Base-by-base conservation (phyloP, 1,140 invertebrate genomes). In the Drosophila varians region DNA sequence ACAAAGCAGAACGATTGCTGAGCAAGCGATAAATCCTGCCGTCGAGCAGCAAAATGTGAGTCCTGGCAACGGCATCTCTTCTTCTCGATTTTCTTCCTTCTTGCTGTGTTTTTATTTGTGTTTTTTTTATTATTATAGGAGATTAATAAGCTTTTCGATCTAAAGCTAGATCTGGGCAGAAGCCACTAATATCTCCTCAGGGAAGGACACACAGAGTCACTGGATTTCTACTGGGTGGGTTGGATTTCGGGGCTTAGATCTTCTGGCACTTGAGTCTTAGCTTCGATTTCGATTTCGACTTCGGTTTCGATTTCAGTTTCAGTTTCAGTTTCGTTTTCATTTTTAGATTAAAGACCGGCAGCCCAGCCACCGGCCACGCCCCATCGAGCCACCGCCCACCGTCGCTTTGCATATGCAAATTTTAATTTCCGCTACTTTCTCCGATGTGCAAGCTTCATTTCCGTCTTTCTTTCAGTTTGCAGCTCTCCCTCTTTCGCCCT, bases 1-100 rank as follows among this genome's bases (percentile, higher is more conserved):
- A 78, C 89, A 90, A 70, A 90, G 89, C 89, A 90, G 89, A 90
- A 90, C 89, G 83, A 90, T 90, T 90, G 89, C 89, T 90, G 89
- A 90, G 82, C 89, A 90, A 89, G 89, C 89, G 77, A 90, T 90
- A 90, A 90, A 89, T 83, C 89, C 83, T 60, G 69, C 68, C 69
- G 79, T 77, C 49, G 86, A 86, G 66, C 73, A 82, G 77, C 69
- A 82, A 54, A 87, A 71, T 66, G 82, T 70, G 60, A 87, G 82
- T 72, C 64, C 82, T 60, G 84, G 73, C 82, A 74, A 43, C 54
- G 82, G 73, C 82, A 86, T 86, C 53, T 55, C 61, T 64, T n/a
- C 34, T 21, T 42, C 25, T 34, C 14, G 16, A 19, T 42, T 42
- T 36, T 18, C n/a, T n/a, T n/a, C n/a, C n/a, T n/a, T n/a, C n/a